Evolutionary conservation across 2,888 invertebrate genomes (phyloP).

Genomic region (Cybosia mesomella): DNA sequence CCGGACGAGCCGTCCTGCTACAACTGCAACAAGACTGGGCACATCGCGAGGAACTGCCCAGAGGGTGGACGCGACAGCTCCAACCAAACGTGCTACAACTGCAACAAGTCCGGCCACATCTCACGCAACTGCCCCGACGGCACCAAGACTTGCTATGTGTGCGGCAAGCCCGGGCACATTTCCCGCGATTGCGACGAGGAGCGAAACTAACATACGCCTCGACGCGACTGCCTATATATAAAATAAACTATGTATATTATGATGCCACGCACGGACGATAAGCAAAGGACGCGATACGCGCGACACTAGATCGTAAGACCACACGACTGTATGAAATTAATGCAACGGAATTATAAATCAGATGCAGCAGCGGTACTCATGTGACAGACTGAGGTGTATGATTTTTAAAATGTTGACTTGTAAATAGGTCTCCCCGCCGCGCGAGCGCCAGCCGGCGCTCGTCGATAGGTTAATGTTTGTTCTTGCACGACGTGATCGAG

Average conservation of each 20-base stretch:
- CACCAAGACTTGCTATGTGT: conserved; percentile 97
- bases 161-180: conserved; percentile 96
- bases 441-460: conserved; percentile 54
- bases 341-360: conserved; percentile 81
- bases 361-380: conserved; percentile 68
- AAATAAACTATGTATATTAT: conserved; percentile 81
- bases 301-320: conserved; percentile 78
- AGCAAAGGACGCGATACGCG: conserved; percentile 83
- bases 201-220: conserved; percentile 84
- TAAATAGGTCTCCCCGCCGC: conserved; percentile 76
- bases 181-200: conserved; percentile 96
- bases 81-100: conserved; percentile 96
- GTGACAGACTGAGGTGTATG: conserved; percentile 76
- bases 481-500: conserved; percentile 82
- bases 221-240: conserved; percentile 60
- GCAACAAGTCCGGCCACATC: conserved; percentile 97
- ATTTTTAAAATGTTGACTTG: conserved; percentile 82
- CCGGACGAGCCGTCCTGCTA: conserved; percentile 95
- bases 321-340: conserved; percentile 78
- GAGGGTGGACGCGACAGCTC: conserved; percentile 90
- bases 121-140: conserved; percentile 94
- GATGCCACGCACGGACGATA: conserved; percentile 86
- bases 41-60: conserved; percentile 95
- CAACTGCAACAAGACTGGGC: conserved; percentile 97
- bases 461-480: conserved; percentile 82